Conservation (phyloP, 2,888 invertebrate genomes). For the Alitta virens region DNA sequence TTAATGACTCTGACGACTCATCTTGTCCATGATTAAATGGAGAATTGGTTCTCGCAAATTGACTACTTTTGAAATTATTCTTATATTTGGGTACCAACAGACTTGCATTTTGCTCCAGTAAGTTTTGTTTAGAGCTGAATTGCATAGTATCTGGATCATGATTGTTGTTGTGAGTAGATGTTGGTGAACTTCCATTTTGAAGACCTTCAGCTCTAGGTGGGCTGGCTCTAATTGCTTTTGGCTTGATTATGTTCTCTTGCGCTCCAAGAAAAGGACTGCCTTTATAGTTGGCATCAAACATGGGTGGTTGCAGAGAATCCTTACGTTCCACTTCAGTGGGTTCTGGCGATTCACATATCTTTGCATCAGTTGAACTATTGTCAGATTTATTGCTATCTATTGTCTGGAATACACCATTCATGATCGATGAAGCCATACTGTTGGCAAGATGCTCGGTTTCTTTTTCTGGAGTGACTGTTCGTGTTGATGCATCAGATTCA, state of each 20-base stretch:
- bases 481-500: conserved; percentile 5
- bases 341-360: neutral
- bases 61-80: conserved; percentile 8
- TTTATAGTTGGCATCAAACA: conserved; percentile 8
- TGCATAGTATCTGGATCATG: neutral
- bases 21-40: neutral
- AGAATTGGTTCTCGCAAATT: neutral
- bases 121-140: too few relatives aligned
- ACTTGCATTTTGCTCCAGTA: too few relatives aligned
- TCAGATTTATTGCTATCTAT: neutral
- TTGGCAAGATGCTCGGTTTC: neutral
- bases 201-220: neutral
- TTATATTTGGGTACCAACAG: conserved; percentile 1
- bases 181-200: neutral
- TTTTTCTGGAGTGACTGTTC: neutral
- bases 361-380: neutral
- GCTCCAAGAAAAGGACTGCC: conserved; percentile 10
- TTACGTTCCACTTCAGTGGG: neutral
- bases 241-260: neutral
- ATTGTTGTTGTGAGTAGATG: neutral
- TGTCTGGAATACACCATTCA: neutral
- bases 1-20: neutral
- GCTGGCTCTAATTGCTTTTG: neutral
- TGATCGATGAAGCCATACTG: neutral
- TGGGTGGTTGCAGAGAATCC: neutral